Base-by-base conservation (phyloP, 2,113 vertebrate species). In the Elgaria multicarinata region DNA sequence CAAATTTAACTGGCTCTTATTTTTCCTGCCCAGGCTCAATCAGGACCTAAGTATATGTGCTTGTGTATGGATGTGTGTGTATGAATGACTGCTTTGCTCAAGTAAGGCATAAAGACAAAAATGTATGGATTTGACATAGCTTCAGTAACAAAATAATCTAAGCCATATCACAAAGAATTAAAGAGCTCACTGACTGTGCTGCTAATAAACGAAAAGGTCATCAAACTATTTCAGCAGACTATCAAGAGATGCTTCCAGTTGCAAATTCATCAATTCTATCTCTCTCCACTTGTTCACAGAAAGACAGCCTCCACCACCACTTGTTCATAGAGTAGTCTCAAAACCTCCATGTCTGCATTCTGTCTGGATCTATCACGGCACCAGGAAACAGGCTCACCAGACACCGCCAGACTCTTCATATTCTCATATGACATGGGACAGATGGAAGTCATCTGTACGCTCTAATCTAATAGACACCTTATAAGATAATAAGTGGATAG, bases 1-100 rank as follows among this genome's bases (percentile, higher is more conserved):
- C 90, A 96, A 94, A 90, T 90, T 83, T 93, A 82, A 93, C 88
- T 95, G 93, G 75, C 87, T 95, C 90, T 95, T 74, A 83, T 91
- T 91, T 92, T 67, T 89, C 44, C 66, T 86, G 58, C 94, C 89
- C 93, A 93, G 92, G 89, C 90, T 85, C 80, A 77, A 83, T 18
- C 9, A 82, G 53, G 66, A 74, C 9, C 44, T 18, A 31, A 1
- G 64, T 20, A 2, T 66, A 22, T 6, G 18, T 46, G 44, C 28
- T 1, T 87, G 85, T 64, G 9, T 36, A 6, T 33, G 16, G 36
- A 10, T 6, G 28, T 16, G 26, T 44, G 36, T 44, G 36, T 7
- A 10, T 20, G 24, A 6, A 31, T 16, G 8, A 64, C 84, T 86
- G 22, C n/a, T 91, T 92, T 42, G 10, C 24, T 86, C 83, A 69